phyloP scores from a whole-genome alignment of 2,888 invertebrate genomes.

The Sericinus montela region DNA sequence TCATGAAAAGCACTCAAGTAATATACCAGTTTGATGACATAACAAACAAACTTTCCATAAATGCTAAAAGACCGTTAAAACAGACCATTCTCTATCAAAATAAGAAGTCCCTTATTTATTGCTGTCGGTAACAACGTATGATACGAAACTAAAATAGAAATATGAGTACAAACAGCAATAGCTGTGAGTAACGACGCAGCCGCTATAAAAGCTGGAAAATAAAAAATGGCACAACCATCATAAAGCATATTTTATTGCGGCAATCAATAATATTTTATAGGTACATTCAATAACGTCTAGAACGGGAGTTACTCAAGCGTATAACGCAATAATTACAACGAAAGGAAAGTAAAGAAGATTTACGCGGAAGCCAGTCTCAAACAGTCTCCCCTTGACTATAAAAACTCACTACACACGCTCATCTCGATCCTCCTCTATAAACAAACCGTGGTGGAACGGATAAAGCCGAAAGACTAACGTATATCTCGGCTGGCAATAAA shows the following conservation, averaged over 20 bases:
- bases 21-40: not conserved
- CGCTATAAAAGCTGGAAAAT: conserved; percentile 45
- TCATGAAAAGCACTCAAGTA: no score
- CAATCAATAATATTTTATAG: conserved; percentile 75
- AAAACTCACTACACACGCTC: conserved; percentile 60
- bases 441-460: conserved; percentile 64
- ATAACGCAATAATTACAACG: conserved; percentile 71
- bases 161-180: conserved; percentile 30
- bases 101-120: conserved; percentile 16
- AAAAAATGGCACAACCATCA: conserved; percentile 48
- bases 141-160: conserved; percentile 19
- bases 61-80: conserved; percentile 4
- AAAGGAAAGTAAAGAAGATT: conserved; percentile 67
- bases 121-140: conserved; percentile 6
- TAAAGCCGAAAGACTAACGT: conserved; percentile 68
- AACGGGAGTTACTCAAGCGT: conserved; percentile 59
- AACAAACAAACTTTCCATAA: conserved; percentile 4
- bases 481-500: conserved; percentile 70
- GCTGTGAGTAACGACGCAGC: conserved; percentile 39
- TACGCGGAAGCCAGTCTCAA: conserved; percentile 46
- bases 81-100: conserved; percentile 4
- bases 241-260: conserved; percentile 67
- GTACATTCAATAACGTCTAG: conserved; percentile 71
- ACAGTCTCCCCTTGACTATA: conserved; percentile 50
- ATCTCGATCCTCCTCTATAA: conserved; percentile 57